A percentile compares a stretch with the other conserved stretches of the same genome.
Evolutionary conservation across 2,113 vertebrate species (phyloP).

Genomic region (Chionis minor): DNA sequence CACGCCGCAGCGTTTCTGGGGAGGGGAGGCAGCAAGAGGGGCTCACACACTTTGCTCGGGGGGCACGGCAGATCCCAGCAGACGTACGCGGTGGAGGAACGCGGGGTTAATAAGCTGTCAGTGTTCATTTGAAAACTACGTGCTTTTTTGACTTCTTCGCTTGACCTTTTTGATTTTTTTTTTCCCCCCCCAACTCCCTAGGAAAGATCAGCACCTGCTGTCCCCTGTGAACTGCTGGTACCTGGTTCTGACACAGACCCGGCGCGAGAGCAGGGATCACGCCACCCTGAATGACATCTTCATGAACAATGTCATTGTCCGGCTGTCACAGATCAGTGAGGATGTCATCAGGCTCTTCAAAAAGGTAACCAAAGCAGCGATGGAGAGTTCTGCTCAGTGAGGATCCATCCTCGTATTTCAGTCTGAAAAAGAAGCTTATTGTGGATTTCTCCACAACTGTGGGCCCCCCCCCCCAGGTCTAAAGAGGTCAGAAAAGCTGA

Average conservation of each 20-base stretch:
- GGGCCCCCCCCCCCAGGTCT: too few relatives aligned
- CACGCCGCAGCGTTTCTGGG: not conserved
- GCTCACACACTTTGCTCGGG: not conserved
- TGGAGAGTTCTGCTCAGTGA: not conserved
- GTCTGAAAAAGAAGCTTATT: not conserved
- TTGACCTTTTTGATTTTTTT: not conserved
- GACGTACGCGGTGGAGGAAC: not conserved
- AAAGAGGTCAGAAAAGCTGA: not conserved
- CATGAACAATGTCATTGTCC: constrained; percentile 96
- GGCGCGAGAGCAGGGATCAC: constrained; percentile 94
- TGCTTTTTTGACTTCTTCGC: not conserved
- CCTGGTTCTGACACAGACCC: constrained; percentile 93
- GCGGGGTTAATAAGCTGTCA: rapidly evolving
- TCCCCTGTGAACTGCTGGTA: constrained; percentile 99
- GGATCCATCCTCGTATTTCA: not conserved
- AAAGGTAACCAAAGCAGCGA: constrained; percentile 79
- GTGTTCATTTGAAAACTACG: rapidly evolving
- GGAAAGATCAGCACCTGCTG: constrained; percentile 95
- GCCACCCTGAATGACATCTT: constrained; percentile 97
- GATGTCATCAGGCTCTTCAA: constrained; percentile 99
- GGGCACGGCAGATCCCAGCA: not conserved
- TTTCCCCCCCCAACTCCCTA: constrained; percentile 32
- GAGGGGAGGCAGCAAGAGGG: not conserved
- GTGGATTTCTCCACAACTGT: not conserved
- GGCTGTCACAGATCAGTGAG: constrained; percentile 94